Conservation (phyloP, 2,797 vertebrate species). For the Pseudocheirus occidentalis region DNA sequence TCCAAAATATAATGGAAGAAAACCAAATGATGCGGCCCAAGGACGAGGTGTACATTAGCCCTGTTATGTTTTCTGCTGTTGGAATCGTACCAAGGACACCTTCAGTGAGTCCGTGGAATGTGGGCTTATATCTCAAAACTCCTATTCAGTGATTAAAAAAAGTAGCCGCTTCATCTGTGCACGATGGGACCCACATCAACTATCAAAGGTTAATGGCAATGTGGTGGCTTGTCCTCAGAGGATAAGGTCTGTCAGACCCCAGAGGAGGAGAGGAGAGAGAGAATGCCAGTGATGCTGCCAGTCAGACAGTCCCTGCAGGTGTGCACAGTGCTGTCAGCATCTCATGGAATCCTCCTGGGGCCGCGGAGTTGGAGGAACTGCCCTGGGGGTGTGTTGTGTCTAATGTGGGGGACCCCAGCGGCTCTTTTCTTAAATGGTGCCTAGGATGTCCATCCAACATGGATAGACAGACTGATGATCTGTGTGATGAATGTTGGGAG, state of each 20-base stretch:
- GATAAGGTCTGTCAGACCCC: neutral
- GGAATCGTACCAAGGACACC: neutral
- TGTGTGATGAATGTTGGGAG: neutral
- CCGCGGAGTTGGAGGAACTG: neutral
- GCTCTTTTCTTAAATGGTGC: neutral
- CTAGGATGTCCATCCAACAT: neutral
- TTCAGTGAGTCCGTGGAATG: neutral
- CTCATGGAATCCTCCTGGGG: neutral
- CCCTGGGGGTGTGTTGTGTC: neutral
- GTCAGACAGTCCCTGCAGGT: neutral
- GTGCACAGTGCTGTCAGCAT: neutral
- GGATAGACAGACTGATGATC: neutral
- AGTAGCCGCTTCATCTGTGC: neutral
- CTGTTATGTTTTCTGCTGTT: neutral
- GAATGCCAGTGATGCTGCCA: neutral
- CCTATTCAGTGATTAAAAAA: neutral
- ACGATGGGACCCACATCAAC: neutral
- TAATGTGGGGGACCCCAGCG: neutral
- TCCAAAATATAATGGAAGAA: neutral
- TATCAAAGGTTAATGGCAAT: neutral
- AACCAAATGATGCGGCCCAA: neutral
- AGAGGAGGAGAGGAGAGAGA: neutral
- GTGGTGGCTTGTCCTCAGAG: neutral
- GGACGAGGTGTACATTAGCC: neutral
- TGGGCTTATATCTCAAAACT: neutral